phyloP scores from a whole-genome alignment of 2,797 vertebrate genomes.

The Micromesistius poutassou region DNA sequence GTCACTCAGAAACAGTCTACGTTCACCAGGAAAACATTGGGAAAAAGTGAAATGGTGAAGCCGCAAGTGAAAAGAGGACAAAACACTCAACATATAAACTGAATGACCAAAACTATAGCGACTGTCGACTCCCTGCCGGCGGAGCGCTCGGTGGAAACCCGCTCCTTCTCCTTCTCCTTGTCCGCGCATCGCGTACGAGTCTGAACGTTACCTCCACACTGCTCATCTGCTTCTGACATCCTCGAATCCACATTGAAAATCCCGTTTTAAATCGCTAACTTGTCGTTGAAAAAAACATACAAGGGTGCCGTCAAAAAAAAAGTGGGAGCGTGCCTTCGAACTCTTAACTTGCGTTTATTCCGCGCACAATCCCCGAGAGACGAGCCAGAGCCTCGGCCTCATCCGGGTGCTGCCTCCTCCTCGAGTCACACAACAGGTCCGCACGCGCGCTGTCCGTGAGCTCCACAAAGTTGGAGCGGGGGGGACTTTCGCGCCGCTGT shows the following conservation, averaged over 20 bases:
- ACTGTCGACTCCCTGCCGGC: not conserved
- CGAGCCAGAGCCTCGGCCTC: not conserved
- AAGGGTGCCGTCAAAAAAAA: constrained; percentile 9
- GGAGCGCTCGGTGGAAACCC: too few species aligned
- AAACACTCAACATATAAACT: not conserved
- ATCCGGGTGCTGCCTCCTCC: not conserved
- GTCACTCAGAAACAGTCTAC: not conserved
- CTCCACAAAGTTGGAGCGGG: too few species aligned
- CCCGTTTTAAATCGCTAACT: constrained; percentile 58
- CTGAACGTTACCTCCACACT: constrained; percentile 71
- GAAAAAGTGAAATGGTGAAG: not conserved
- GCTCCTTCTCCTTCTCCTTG: not conserved
- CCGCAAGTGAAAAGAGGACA: not conserved
- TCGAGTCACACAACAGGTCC: not conserved
- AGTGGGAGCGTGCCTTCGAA: not conserved
- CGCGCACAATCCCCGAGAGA: not conserved
- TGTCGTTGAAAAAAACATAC: constrained; percentile 36
- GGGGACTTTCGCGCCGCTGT: too few species aligned
- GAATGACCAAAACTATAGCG: not conserved
- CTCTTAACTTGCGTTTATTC: not conserved
- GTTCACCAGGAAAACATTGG: not conserved
- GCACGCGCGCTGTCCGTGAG: not conserved
- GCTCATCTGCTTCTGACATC: constrained; percentile 76
- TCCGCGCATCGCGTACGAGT: not conserved
- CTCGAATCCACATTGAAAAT: constrained; percentile 75